Evolutionary conservation across 2,888 invertebrate species (phyloP), one percentile per base, ranked within the genome.

Genomic region (Dolichomitus sp.): DNA sequence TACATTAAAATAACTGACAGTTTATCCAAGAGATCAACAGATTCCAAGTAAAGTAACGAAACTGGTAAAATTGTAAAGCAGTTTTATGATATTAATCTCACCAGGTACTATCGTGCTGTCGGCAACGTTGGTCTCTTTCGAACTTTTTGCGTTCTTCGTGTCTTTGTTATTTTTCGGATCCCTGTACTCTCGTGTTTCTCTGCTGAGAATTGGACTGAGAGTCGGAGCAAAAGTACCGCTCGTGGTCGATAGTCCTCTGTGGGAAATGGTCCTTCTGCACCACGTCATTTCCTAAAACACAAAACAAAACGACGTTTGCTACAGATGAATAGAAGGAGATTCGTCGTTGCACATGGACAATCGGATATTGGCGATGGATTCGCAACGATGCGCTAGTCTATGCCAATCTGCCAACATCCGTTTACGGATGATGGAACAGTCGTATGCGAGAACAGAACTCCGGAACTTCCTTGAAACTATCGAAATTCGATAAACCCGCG

Each of bases 271-370:
- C 87, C 95, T 94, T 85, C 95, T 94, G 93, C 95, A 95, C 96
- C 96, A 96, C 81, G 96, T 83, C n/a, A 76, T 95, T 94, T 96
- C 95, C 96, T 96, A 92, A 42, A 93, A 94, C 45, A 57, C 12
- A 50, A 9, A 40, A 59, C 17, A 17, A 70, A 81, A 78, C 40
- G 50, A 57, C 11, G 45, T 45, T 65, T 45, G 12, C 17, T 17
- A 61, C 37, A 0, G 40, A 61, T 17, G 61, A 14, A 7, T 3
- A 48, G 30, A 33, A 59, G 59, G 19, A 7, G 54, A 30, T 57
- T 52, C 23, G 14, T n/a, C n/a, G 37, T n/a, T 23, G 30, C 54
- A 27, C 7, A 23, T 52, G 37, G 23, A 54, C 23, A 37, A 63
- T 74, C 52, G 37, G 74, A 65, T 74, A 61, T 61, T 17, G 42